Conservation (phyloP, 2,797 vertebrate genomes). For the Characodon lateralis region DNA sequence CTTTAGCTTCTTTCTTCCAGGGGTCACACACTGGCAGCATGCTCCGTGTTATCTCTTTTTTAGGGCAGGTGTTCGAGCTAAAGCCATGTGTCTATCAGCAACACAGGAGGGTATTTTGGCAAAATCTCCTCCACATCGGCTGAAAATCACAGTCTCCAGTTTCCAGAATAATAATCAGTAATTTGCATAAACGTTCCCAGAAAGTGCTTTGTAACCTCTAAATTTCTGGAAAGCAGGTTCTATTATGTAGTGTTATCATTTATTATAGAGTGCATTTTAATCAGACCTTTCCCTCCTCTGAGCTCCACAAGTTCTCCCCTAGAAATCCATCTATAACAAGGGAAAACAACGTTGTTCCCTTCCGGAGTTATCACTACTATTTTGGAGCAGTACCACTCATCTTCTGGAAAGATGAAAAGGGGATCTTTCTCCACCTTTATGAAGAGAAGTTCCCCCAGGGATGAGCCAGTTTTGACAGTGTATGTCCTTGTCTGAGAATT, state of each 20-base stretch:
- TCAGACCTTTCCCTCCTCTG: constrained; percentile 71
- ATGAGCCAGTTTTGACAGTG: constrained; percentile 30
- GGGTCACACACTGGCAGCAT: too few relatives aligned
- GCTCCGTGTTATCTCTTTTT: too few relatives aligned
- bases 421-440: constrained; percentile 70
- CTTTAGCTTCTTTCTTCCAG: too few relatives aligned
- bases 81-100: too few relatives aligned
- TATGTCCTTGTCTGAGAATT: constrained; percentile 51
- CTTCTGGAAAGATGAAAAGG: constrained; percentile 28
- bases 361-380: constrained; percentile 68
- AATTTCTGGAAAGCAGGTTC: too few relatives aligned
- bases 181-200: neutral
- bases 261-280: neutral
- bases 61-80: too few relatives aligned
- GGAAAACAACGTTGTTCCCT: constrained; percentile 61
- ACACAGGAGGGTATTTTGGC: too few relatives aligned
- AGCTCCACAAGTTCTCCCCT: constrained; percentile 65
- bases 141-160: neutral
- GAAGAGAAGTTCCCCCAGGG: constrained; percentile 66
- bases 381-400: constrained; percentile 74
- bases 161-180: neutral
- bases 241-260: neutral
- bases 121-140: too few relatives aligned
- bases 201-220: neutral
- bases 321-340: constrained; percentile 73